A percentile compares a stretch with the other conserved stretches of the same genome.
These are phyloP conservation scores for Drosophila multiciliata DNA, from an alignment of 2,888 invertebrate species.

Conservation along the genomic window DNA sequence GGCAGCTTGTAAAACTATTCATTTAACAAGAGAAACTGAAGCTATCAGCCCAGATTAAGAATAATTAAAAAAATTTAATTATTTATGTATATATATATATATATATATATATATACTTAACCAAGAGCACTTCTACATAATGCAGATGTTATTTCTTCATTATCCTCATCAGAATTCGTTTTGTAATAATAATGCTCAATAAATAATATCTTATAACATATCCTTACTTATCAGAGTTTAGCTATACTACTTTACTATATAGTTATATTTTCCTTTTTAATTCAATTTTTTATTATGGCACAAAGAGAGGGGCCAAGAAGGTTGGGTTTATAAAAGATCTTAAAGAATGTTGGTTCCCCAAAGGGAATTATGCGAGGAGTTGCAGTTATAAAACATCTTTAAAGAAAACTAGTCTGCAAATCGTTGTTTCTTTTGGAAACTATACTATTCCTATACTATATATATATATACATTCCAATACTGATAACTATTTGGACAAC, in stretches of 20 bases:
- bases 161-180: not conserved
- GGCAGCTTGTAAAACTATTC: slow-evolving; percentile 7
- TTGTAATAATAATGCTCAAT: not conserved
- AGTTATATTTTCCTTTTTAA: not conserved
- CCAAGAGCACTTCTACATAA: not conserved
- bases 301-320: too few species aligned
- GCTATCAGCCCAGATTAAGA: not conserved
- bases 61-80: not conserved
- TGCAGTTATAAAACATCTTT: not conserved
- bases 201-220: not conserved
- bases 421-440: not conserved
- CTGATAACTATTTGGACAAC: not conserved
- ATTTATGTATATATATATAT: not conserved
- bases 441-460: too few species aligned
- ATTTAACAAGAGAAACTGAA: not conserved
- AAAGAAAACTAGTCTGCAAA: not conserved
- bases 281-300: not conserved
- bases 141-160: not conserved
- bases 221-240: not conserved
- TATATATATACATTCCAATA: not conserved
- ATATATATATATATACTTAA: not conserved
- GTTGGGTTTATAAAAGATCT: not conserved
- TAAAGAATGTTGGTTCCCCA: not conserved
- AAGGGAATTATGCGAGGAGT: not conserved
- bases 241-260: too few species aligned